Evolutionary conservation across 1,140 invertebrate species (phyloP), one percentile per base, ranked within the genome.

Genomic region (Lordiphosa stackelbergi): DNA sequence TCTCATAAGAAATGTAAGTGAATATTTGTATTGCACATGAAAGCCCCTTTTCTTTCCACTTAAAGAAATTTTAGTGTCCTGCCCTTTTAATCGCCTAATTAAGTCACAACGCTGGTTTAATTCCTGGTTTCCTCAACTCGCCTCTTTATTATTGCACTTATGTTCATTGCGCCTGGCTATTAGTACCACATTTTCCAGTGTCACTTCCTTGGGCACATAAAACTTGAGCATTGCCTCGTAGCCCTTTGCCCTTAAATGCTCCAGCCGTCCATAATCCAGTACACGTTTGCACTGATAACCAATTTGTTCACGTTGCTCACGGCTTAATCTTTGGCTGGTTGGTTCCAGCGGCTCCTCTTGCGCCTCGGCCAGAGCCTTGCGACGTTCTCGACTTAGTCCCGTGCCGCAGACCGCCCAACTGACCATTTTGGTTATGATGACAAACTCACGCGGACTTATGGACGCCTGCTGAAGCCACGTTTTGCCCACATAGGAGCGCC

Each of bases 381-480:
- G 83, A 6, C 77, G 73, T 53, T 90, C 88, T 47, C 90, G 85
- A 55, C 90, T 90, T 31, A 89, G 72, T 0, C 91, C 91, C 36
- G 89, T 89, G 4, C 94, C 93, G 88, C 94, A 95, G 12, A 94
- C 94, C 0, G 94, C 94, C 95, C 95, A 96, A 74, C 94, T 94
- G 6, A 93, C 92, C 43, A 97, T 90, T 54, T 94, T 93, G 49
- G 92, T 92, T 65, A 96, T 90, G 24, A 95, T 89, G 53, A 92
- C 89, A 88, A 96, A 95, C 43, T 96, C 92, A n/a, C 89, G 84
- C 1, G 77, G 70, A 1, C 72, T 88, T 16, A 96, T 90, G 3
- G 90, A 91, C 61, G 91, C 73, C 34, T 89, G 72, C 88, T 91
- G 65, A 52, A 90, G 87, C 42, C 73, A 93, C 1, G 89, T 43